Evolutionary conservation across 2,797 vertebrate species (phyloP), one percentile per base, ranked within the genome.

Genomic region (Ispidina picta): DNA sequence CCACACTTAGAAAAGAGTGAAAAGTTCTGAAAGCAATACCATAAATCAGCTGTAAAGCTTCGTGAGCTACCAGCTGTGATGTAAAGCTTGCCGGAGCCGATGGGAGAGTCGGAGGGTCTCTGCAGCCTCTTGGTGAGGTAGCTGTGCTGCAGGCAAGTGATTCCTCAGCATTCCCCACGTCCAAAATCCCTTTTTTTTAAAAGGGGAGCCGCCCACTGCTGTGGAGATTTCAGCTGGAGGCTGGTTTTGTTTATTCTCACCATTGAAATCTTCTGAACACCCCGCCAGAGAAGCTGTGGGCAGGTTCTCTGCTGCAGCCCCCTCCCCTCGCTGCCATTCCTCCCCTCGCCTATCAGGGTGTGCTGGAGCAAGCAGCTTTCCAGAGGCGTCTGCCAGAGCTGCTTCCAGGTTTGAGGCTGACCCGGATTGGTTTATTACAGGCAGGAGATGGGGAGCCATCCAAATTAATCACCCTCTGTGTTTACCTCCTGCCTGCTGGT

Each of bases 31-130:
- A 91, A 83, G 46, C 7, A 71, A 37, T 33, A 37, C 20, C 8
- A 37, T 83, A 80, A 91, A 91, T 91, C 69, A 84, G 46, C 75
- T 75, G 58, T 85, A 80, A 79, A 91, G 84, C 54, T 84, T 91
- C 62, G 51, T 79, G n/a, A 86, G 48, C 56, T 88, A 73, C 68
- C 74, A 29, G 37, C 15, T 0, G 0, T 65, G 74, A 74, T 44
- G 65, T 68, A 80, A 92, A 88, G 43, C 64, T 89, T 86, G 68
- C 89, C 46, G 69, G 43, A 41, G 17, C 22, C 2, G 23, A 12
- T 16, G 15, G 6, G 28, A 79, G 58, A 68, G 17, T 14, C 72
- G 8, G 2, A 59, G 25, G 43, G 33, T 37, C 65, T 83, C 56
- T 35, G 58, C 70, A 94, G 52, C 26, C 52, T 46, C 71, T 64